Percentiles rank a stretch among this genome's conserved stretches.
These are phyloP conservation scores for Sporophila hypoxantha DNA, from an alignment of 2,113 vertebrate genomes.

Conservation along the genomic window DNA sequence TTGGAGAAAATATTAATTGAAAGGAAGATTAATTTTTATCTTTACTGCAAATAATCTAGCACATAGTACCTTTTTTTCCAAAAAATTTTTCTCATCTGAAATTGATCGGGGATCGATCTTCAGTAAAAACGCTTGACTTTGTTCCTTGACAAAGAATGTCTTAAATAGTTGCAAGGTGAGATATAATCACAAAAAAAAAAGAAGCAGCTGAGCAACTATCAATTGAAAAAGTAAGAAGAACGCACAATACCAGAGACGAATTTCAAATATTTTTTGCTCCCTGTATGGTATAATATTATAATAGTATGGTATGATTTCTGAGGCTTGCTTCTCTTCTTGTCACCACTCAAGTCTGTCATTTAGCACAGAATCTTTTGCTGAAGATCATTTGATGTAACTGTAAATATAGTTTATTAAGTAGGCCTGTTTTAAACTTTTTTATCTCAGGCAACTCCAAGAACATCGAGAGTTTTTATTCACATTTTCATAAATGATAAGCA, in stretches of 20 bases:
- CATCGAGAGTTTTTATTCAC: not conserved
- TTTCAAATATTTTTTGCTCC: not conserved
- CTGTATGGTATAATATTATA: not conserved
- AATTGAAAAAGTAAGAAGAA: not conserved
- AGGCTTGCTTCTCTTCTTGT: not conserved
- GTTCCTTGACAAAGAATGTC: not conserved
- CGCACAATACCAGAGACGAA: not conserved
- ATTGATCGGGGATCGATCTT: not conserved
- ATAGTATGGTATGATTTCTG: not conserved
- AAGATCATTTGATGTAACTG: not conserved
- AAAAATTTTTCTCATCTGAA: not conserved
- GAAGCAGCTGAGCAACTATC: not conserved
- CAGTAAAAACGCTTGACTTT: not conserved
- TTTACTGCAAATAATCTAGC: not conserved
- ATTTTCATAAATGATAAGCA: not conserved
- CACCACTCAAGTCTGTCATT: not conserved
- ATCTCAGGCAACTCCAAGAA: not conserved
- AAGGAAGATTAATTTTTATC: not conserved
- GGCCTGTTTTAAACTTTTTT: not conserved
- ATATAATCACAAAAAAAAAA: not conserved
- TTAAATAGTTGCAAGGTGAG: not conserved
- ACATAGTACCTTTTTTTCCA: not conserved
- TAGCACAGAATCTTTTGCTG: not conserved
- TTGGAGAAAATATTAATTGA: not conserved
- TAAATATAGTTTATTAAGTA: not conserved